phyloP scores from a whole-genome alignment of 2,888 invertebrate genomes.

The Thymelicus acteon region DNA sequence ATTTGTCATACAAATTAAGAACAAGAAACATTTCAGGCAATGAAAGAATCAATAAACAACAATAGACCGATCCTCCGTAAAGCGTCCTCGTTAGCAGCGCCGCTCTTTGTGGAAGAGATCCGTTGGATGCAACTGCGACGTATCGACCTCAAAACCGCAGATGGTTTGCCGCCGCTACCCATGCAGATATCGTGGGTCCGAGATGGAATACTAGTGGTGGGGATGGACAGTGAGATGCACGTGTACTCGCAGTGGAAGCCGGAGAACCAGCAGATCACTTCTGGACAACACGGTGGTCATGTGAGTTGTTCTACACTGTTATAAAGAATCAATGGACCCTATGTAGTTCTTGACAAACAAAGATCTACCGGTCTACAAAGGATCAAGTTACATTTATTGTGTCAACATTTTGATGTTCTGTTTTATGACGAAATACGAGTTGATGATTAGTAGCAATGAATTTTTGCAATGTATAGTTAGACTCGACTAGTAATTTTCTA shows the following conservation, averaged over 20 bases:
- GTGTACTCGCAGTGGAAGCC: constrained; percentile 99
- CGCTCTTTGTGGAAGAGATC: constrained; percentile 95
- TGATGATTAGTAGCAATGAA: too few species aligned
- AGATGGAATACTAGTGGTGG: constrained; percentile 98
- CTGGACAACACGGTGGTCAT: constrained; percentile 60
- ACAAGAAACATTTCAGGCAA: constrained; percentile 78
- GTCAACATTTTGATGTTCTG: too few species aligned
- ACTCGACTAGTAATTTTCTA: too few species aligned
- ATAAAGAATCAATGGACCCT: too few species aligned
- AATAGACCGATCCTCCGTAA: constrained; percentile 94
- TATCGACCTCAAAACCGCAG: constrained; percentile 96
- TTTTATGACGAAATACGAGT: too few species aligned
- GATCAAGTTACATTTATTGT: too few species aligned
- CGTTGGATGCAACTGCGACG: constrained; percentile 98
- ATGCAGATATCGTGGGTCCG: constrained; percentile 99
- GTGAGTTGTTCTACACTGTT: constrained; percentile 47
- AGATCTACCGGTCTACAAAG: too few species aligned
- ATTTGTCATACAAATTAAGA: not conserved
- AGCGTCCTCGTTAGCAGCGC: constrained; percentile 95
- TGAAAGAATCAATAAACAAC: constrained; percentile 93
- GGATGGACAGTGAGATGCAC: constrained; percentile 99
- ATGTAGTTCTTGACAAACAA: too few species aligned
- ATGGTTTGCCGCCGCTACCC: constrained; percentile 97
- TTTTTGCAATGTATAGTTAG: too few species aligned
- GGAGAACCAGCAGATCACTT: constrained; percentile 70